These are phyloP conservation scores for Drosophila birchii DNA, from an alignment of 2,888 invertebrate genomes.

Conservation along the genomic window DNA sequence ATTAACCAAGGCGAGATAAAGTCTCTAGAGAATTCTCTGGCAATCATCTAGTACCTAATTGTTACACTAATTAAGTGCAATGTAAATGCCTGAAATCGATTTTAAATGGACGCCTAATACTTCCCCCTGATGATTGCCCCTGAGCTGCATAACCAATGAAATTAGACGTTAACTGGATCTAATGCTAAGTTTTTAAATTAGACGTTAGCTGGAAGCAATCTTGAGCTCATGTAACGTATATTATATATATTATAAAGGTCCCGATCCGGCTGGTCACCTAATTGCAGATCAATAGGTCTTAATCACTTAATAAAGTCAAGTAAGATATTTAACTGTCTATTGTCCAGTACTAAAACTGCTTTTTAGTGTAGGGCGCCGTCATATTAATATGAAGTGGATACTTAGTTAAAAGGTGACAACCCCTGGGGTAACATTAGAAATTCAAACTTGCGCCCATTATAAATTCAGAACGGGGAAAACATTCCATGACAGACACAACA, in stretches of 20 bases:
- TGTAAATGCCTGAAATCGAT: slow-evolving; percentile 39
- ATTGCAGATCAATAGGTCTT: slow-evolving; percentile 43
- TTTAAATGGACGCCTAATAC: slow-evolving; percentile 29
- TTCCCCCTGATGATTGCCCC: slow-evolving; percentile 18
- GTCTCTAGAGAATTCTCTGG: slow-evolving; percentile 21
- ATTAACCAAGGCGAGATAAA: slow-evolving; percentile 51
- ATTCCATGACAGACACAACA: slow-evolving; percentile 43
- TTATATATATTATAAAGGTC: not conserved
- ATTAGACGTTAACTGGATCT: slow-evolving; percentile 20
- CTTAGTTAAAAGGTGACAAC: slow-evolving; percentile 7
- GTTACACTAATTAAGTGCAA: slow-evolving; percentile 47
- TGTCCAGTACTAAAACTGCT: not conserved
- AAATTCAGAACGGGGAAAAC: slow-evolving; percentile 28
- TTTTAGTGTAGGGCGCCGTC: not conserved
- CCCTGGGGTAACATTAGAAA: slow-evolving; percentile 18
- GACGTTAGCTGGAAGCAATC: slow-evolving; percentile 16
- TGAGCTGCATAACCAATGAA: slow-evolving; percentile 20
- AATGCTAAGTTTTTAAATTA: slow-evolving; percentile 12
- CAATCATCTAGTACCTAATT: slow-evolving; percentile 18
- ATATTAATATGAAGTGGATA: slow-evolving; percentile 3
- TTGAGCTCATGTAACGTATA: slow-evolving; percentile 5
- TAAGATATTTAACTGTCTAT: slow-evolving; percentile 2
- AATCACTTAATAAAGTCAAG: slow-evolving; percentile 57
- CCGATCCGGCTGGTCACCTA: slow-evolving; percentile 36
- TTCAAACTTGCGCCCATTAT: slow-evolving; percentile 25